A percentile compares a stretch with the other conserved stretches of the same genome.
Conservation (phyloP, 2,113 vertebrate species). For the Clarias batrachus region DNA sequence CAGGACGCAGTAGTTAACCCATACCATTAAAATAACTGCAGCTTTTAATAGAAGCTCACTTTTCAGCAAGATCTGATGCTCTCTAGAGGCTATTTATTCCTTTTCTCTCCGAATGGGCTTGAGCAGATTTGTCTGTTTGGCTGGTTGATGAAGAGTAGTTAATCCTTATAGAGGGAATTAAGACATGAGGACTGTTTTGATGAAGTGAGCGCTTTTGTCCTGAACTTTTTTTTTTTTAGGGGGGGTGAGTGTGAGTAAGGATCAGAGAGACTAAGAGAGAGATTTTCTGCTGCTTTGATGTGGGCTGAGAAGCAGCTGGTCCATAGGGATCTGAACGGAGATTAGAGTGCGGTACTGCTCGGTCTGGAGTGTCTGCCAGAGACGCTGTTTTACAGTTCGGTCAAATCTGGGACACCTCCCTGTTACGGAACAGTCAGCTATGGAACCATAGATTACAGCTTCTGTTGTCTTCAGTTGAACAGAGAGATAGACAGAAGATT, state of each 20-base stretch:
- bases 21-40: neutral
- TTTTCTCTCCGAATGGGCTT: neutral
- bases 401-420: neutral
- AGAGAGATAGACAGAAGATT: neutral
- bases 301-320: slow-evolving; percentile 3
- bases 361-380: neutral
- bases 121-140: slow-evolving; percentile 21
- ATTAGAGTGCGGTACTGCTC: slow-evolving; percentile 5
- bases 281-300: slow-evolving; percentile 17
- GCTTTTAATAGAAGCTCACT: neutral
- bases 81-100: slow-evolving; percentile 16
- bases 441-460: neutral
- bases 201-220: slow-evolving; percentile 15
- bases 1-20: neutral
- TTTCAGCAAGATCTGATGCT: slow-evolving; percentile 12
- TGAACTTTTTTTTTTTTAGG: neutral
- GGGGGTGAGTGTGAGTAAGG: neutral
- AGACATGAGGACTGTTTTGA: slow-evolving; percentile 6
- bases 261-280: neutral
- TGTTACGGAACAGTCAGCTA: neutral
- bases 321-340: neutral
- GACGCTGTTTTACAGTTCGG: neutral
- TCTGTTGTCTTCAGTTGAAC: neutral
- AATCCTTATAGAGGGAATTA: slow-evolving; percentile 14
- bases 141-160: slow-evolving; percentile 3